These are phyloP conservation scores for Cyclargus thomasi DNA, from an alignment of 1,140 invertebrate genomes.

Conservation along the genomic window DNA sequence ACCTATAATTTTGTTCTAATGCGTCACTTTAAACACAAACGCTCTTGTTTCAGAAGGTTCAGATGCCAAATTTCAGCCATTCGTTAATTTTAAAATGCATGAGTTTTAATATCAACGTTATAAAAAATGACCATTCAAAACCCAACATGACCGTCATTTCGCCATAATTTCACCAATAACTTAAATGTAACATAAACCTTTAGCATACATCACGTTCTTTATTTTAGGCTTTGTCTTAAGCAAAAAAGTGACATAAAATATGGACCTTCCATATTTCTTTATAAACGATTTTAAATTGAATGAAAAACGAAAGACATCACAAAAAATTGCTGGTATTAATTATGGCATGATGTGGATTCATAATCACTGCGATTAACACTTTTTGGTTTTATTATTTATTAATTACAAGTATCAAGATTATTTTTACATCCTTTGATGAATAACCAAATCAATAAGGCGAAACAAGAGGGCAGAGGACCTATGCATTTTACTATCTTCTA, in stretches of 20 bases:
- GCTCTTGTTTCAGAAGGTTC: no score
- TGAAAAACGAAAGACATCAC: no score
- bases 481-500: constrained; percentile 30
- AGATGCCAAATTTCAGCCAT: constrained; percentile 5
- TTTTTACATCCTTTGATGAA: constrained; percentile 18
- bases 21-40: no score
- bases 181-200: background rate
- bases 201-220: background rate
- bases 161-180: background rate
- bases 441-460: constrained; percentile 31
- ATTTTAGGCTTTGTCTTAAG: background rate
- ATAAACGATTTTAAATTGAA: no score
- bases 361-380: no score
- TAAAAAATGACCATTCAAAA: background rate
- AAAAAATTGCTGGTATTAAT: no score
- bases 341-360: no score
- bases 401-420: constrained; percentile 27
- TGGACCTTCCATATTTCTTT: no score
- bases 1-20: no score
- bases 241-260: constrained; percentile 1
- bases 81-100: background rate
- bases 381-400: no score
- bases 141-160: background rate
- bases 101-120: background rate
- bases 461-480: constrained; percentile 24